Conservation (phyloP, 2,113 vertebrate species). For the Malurus cyaneus region DNA sequence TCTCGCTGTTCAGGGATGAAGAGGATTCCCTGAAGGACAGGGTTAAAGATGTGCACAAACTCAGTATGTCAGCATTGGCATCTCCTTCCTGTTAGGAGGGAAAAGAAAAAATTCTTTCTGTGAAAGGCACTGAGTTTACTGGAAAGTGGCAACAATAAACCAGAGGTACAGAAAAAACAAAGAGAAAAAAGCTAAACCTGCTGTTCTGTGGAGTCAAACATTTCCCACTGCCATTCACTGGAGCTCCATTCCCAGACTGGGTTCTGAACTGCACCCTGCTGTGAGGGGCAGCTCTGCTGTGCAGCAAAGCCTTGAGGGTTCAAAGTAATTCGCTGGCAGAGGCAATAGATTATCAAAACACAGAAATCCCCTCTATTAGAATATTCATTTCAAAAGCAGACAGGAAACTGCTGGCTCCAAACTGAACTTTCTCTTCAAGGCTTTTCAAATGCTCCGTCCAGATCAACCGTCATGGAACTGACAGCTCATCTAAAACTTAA, state of each 20-base stretch:
- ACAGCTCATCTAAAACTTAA: neutral
- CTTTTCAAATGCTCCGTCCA: neutral
- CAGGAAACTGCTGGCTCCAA: neutral
- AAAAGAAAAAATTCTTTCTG: neutral
- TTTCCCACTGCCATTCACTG: neutral
- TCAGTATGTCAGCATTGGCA: fast-evolving
- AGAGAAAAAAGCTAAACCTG: neutral
- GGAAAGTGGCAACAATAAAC: neutral
- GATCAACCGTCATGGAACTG: neutral
- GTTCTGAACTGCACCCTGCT: neutral
- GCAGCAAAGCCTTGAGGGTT: neutral
- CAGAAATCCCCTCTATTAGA: neutral
- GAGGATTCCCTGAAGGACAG: neutral
- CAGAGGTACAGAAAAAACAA: neutral
- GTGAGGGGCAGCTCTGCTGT: neutral
- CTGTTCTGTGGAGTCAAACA: neutral
- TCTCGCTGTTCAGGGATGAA: fast-evolving
- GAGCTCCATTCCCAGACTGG: neutral
- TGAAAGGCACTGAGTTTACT: neutral
- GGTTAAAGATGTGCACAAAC: neutral
- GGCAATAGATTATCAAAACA: neutral
- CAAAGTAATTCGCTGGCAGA: neutral
- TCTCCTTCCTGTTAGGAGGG: neutral
- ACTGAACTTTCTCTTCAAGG: neutral
- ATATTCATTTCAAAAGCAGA: neutral